Base-by-base conservation (phyloP, 1,140 invertebrate genomes). In the Pachyrhynchus sulphureomaculatus region DNA sequence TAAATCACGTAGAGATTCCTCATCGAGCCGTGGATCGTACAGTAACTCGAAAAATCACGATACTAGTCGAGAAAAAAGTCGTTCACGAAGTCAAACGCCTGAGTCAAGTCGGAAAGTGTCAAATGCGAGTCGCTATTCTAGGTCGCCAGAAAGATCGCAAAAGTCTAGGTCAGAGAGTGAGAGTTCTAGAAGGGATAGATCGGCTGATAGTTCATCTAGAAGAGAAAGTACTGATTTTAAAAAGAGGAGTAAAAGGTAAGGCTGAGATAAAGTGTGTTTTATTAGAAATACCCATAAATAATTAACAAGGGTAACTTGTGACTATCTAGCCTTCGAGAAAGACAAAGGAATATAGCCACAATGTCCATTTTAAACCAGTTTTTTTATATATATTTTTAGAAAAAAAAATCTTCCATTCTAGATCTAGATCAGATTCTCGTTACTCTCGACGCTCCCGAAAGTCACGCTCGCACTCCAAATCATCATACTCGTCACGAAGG, bases 11-110 rank as follows among this genome's bases (percentile, higher is more conserved):
- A 37, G 39, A 41, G 37, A 53, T n/a, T 60, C 64, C 23, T 62
- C 67, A 2, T 67, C 65, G n/a, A 47, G 65, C 23, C 17, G 20
- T 32, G 48, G 54, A 13, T 55, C 62, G 5, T 33, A 55, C 17
- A 60, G 53, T 21, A 60, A 54, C 52, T 56, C 56, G 5, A 67
- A 67, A 34, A 52, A 51, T 18, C 12, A 51, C 26, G 26, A 29
- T 29, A n/a, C 41, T 9, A 44, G 36, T 29, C 45, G 62, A 34
- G 59, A 56, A 13, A 29, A 47, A 24, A 66, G 59, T 17, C 13
- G 20, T 23, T 24, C 52, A 32, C 33, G 45, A 36, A 15, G 39
- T 33, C 63, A 17, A 15, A 37, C 20, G n/a, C n/a, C 52, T 2
- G 10, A 37, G 47, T 13, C 26, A 29, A 29, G 12, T 29, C 26